Base-by-base conservation (phyloP, 2,888 invertebrate genomes). In the Ectemnius continuus region DNA sequence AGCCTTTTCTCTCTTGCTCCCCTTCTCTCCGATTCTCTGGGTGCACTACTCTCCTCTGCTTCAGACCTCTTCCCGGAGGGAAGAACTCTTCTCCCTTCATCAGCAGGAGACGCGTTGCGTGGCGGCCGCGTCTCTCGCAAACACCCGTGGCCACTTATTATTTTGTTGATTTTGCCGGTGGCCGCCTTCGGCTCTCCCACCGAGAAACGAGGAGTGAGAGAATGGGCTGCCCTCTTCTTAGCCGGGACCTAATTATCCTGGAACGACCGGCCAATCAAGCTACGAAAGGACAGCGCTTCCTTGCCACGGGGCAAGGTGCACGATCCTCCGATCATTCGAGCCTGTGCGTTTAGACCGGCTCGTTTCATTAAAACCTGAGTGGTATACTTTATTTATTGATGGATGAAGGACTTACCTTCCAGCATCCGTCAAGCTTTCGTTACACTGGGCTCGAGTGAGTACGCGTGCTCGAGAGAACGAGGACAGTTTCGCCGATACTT, bases 121-220 rank as follows among this genome's bases (percentile, higher is more conserved):
- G 62, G 70, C 36, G 62, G 70, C 36, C 36, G 62, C 71, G 67
- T 80, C 61, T 64, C 70, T 52, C 63, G 71, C 80, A 80, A 80
- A 80, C 80, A 80, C 76, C 70, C 73, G 68, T 81, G 73, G 76
- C 57, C 66, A 46, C 59, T 81, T 73, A 84, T 85, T 85, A 86
- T 85, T 84, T 83, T 84, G 83, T 83, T 84, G 84, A 84, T 85
- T 84, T 84, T 83, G 73, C 77, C 61, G 60, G 60, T 36, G 36
- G 36, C 61, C 60, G 23, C 36, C 47, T 20, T 56, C 36, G 67
- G 61, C 16, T 62, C 64, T 45, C 59, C 66, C 56, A 52, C 56
- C 56, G 28, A 8, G 14, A n/a, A 36, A 36, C 36, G 6, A 36
- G 36, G 8, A 36, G 36, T 36, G 36, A 36, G 36, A 36, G 36